Percentiles rank a stretch among this genome's conserved stretches.
Conservation (phyloP, 2,797 vertebrate species). For the Rhinichthys osculus region DNA sequence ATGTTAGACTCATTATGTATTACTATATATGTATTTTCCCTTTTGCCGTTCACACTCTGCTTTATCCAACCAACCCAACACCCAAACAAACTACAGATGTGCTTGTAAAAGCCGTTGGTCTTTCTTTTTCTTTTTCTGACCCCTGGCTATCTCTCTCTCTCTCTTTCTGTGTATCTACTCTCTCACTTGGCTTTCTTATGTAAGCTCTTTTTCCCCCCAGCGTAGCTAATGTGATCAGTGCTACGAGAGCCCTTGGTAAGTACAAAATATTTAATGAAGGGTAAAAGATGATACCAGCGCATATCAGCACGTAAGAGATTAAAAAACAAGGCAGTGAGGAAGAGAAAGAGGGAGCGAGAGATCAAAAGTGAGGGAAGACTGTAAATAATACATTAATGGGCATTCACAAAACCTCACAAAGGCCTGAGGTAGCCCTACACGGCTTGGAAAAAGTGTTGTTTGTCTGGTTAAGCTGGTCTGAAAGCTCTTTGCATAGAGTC, state of each 20-base stretch:
- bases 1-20: too few species aligned
- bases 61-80: constrained; percentile 17
- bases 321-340: constrained; percentile 7
- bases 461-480: constrained; percentile 27
- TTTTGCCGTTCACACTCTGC: constrained; percentile 10
- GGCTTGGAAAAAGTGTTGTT: constrained; percentile 32
- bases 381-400: constrained; percentile 51
- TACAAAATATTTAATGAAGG: constrained; percentile 62
- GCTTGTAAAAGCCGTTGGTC: constrained; percentile 49
- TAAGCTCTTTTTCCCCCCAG: constrained; percentile 51
- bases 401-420: constrained; percentile 30
- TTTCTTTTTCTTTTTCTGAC: constrained; percentile 30
- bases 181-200: constrained; percentile 54
- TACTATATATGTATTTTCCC: background rate
- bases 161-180: constrained; percentile 47
- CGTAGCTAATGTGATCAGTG: constrained; percentile 62
- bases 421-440: constrained; percentile 16
- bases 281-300: constrained; percentile 46
- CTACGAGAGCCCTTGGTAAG: constrained; percentile 51
- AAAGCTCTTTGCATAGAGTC: constrained; percentile 17
- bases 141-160: constrained; percentile 5
- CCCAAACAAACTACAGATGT: constrained; percentile 34
- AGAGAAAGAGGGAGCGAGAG: constrained; percentile 15
- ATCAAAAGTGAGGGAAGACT: constrained; percentile 15
- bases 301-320: constrained; percentile 38